A percentile compares a stretch with the other conserved stretches of the same genome.
Conservation (phyloP, 2,797 vertebrate genomes). For the Threskiornis aethiopicus region DNA sequence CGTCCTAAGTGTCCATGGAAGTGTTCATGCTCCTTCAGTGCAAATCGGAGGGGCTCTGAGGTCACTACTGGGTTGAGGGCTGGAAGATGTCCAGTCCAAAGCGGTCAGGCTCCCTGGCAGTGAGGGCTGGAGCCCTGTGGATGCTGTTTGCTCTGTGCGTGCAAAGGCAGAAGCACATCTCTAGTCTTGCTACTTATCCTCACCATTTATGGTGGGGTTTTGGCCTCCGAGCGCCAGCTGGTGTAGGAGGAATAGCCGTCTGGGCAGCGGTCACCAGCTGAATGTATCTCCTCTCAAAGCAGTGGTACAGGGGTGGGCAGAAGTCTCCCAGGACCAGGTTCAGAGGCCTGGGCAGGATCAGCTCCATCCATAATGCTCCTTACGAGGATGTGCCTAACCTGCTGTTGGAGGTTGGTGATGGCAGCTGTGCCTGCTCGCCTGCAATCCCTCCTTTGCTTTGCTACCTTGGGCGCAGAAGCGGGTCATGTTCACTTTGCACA, state of each 20-base stretch:
- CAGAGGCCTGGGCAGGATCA: background rate
- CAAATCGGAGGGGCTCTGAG: background rate
- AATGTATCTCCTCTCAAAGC: background rate
- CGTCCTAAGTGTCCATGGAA: background rate
- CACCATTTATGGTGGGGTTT: background rate
- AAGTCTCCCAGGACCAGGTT: background rate
- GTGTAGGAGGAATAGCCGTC: background rate
- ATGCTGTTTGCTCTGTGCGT: background rate
- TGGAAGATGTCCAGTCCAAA: background rate
- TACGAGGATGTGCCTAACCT: background rate
- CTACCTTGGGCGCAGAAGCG: background rate
- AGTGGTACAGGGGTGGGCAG: no score
- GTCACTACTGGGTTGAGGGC: background rate
- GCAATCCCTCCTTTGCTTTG: background rate
- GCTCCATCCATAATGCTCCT: background rate
- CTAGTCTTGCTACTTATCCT: background rate
- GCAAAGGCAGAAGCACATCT: background rate
- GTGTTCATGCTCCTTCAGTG: background rate
- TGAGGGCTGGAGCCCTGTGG: background rate
- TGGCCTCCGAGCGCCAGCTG: background rate
- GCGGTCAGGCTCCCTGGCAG: background rate
- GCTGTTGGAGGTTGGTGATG: background rate
- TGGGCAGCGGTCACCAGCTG: background rate
- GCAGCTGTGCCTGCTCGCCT: fast-evolving
- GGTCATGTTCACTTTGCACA: background rate